These are phyloP conservation scores for Dufourea novaeangliae DNA, from an alignment of 1,140 invertebrate species.

Conservation along the genomic window DNA sequence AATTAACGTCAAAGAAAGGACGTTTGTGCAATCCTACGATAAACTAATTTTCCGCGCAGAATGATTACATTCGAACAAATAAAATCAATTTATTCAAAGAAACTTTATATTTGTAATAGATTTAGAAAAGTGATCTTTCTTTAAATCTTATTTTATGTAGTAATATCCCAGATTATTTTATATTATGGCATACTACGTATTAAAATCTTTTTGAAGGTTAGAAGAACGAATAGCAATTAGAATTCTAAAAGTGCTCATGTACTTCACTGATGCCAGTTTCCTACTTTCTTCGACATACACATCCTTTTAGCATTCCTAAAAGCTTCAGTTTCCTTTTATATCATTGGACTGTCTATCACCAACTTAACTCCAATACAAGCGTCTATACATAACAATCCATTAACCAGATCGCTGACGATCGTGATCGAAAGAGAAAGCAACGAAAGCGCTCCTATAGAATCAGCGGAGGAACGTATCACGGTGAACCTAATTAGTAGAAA, in stretches of 20 bases:
- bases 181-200: neutral
- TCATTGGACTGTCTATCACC: too few species aligned
- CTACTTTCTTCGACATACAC: neutral
- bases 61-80: conserved; percentile 5
- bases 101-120: neutral
- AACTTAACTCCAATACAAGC: too few species aligned
- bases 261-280: neutral
- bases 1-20: too few species aligned
- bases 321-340: too few species aligned
- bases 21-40: too few species aligned
- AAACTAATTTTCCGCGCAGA: neutral
- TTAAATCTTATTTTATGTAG: neutral
- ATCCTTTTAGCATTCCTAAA: too few species aligned
- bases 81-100: conserved; percentile 19
- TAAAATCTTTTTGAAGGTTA: conserved; percentile 10
- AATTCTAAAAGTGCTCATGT: neutral
- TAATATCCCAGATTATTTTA: neutral
- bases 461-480: neutral
- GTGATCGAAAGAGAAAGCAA: too few species aligned
- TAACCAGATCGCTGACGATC: neutral
- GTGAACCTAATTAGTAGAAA: conserved; percentile 21
- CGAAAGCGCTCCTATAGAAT: neutral
- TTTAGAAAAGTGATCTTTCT: neutral
- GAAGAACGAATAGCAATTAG: neutral
- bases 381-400: too few species aligned